Conservation (phyloP, 2,113 vertebrate genomes). For the Anarrhichthys ocellatus region DNA sequence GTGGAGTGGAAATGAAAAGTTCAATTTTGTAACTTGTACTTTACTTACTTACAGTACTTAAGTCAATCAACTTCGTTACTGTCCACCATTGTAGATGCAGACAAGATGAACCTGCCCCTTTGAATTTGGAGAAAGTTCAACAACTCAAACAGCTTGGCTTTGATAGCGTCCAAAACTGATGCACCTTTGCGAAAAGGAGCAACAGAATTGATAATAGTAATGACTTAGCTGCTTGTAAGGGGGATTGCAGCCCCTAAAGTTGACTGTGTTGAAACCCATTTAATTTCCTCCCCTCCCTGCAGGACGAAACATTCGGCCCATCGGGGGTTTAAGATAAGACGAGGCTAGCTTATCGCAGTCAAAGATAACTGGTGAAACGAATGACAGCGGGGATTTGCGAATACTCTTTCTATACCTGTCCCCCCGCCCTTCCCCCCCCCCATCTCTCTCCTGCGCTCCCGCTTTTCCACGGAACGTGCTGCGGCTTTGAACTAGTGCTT, state of each 20-base stretch:
- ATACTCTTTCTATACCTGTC: constrained; percentile 65
- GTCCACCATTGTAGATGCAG: not conserved
- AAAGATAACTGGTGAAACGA: constrained; percentile 74
- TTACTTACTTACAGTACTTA: not conserved
- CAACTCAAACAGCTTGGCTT: constrained; percentile 1
- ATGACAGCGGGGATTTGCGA: constrained; percentile 76
- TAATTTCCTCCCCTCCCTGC: constrained; percentile 64
- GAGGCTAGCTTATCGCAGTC: constrained; percentile 79
- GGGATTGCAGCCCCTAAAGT: constrained; percentile 57
- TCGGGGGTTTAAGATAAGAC: constrained; percentile 80
- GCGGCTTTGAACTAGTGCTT: constrained; percentile 56
- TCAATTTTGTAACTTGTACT: not conserved
- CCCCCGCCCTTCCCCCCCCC: not conserved
- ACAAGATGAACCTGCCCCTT: not conserved
- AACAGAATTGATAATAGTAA: constrained; percentile 67
- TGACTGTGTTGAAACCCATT: constrained; percentile 71
- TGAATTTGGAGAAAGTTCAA: not conserved
- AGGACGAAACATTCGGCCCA: constrained; percentile 74
- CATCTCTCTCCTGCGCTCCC: not conserved
- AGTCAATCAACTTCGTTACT: not conserved
- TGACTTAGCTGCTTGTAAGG: constrained; percentile 47
- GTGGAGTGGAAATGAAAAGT: not conserved
- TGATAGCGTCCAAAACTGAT: constrained; percentile 42
- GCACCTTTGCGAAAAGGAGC: constrained; percentile 35
- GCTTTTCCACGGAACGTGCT: constrained; percentile 30